Evolutionary conservation across 35 echinoderm and acorn worm genomes (phyloP), one percentile per base, ranked within the genome.

Genomic region (Holothuria glaberrima): DNA sequence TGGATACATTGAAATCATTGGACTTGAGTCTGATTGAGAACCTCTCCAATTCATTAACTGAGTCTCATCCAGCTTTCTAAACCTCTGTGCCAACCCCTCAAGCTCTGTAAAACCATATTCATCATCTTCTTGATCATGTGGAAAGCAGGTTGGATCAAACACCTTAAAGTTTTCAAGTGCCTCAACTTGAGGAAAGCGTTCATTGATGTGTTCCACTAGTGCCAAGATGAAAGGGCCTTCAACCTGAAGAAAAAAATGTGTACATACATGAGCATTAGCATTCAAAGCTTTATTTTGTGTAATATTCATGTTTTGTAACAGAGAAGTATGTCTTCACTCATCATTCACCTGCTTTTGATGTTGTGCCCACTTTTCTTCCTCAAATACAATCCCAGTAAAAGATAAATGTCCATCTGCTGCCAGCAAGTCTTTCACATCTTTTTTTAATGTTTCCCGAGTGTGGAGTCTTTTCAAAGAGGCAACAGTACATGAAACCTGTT

Each of bases 271-370:
- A 13, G 12, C 12, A 59, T 59, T 59, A 59, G 21, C 12, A 59
- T 21, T 59, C 21, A 59, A 59, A 59, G 21, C 58, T 13, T 59
- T 59, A 21, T 59, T 59, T 59, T n/a, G n/a, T n/a, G n/a, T n/a
- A n/a, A n/a, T n/a, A n/a, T n/a, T 59, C 58, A 59, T 59, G 58
- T 59, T 59, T 59, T 59, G 58, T 59, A 59, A 21, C 58, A 59
- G 58, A 59, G 12, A 21, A 12, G 21, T 12, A 59, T 59, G 58
- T 59, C 58, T 59, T 59, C 58, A 59, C 21, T 59, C 58, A 59
- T 59, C 58, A 59, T 13, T 59, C 21, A 59, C 58, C 58, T 59
- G 58, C 21, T 59, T 59, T 59, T 59, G 58, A 59, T 59, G 58
- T 59, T 59, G 58, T 59, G 58, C 21, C 58, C 58, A 59, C 12